Conservation (phyloP, 2,888 invertebrate species). For the Caenorhabditis afra region DNA sequence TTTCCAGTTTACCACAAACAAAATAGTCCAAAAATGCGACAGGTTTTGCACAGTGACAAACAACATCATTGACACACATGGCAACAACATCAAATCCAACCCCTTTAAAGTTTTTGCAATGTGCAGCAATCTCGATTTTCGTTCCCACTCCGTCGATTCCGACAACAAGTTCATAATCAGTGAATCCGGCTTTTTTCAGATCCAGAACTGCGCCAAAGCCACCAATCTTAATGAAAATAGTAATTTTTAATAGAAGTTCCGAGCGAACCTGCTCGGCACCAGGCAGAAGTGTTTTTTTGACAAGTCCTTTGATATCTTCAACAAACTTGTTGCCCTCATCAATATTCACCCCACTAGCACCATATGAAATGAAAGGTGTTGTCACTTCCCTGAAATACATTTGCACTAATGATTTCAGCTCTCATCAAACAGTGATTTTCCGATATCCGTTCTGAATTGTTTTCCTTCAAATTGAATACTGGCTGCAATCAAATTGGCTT, state of each 20-base stretch:
- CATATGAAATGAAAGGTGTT: slow-evolving; percentile 85
- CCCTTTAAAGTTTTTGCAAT: slow-evolving; percentile 25
- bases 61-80: slow-evolving; percentile 97
- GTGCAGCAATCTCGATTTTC: slow-evolving; percentile 88
- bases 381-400: slow-evolving; percentile 17
- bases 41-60: slow-evolving; percentile 95
- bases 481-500: slow-evolving; percentile 86
- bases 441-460: slow-evolving; percentile 92
- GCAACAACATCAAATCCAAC: slow-evolving; percentile 94
- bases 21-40: slow-evolving; percentile 97
- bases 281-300: slow-evolving; percentile 66
- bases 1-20: slow-evolving; percentile 91
- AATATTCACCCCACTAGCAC: slow-evolving; percentile 92
- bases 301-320: slow-evolving; percentile 88
- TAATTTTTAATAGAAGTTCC: background rate
- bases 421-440: slow-evolving; percentile 50
- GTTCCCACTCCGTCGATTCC: slow-evolving; percentile 98
- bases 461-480: slow-evolving; percentile 89
- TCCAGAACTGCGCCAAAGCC: slow-evolving; percentile 96
- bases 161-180: slow-evolving; percentile 91
- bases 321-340: slow-evolving; percentile 92
- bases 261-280: slow-evolving; percentile 71
- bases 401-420: too few relatives aligned
- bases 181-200: slow-evolving; percentile 85
- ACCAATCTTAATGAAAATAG: slow-evolving; percentile 83